Evolutionary conservation across 2,888 invertebrate genomes (phyloP), one percentile per base, ranked within the genome.

Genomic region (Pycnomerus fuliginosus): DNA sequence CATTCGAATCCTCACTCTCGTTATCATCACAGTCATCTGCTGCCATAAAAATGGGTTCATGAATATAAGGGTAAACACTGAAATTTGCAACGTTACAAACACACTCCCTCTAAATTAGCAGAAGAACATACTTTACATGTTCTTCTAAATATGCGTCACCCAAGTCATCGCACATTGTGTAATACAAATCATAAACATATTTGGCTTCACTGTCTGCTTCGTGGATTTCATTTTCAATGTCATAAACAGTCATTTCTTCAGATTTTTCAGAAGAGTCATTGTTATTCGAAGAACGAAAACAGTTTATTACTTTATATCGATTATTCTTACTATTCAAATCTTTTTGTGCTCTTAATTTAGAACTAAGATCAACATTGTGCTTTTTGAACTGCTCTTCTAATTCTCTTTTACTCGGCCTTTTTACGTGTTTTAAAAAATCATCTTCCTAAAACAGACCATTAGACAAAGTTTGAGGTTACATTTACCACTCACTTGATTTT

Each of bases 1-100:
- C 83, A 73, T 90, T 89, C 0, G 89, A 89, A 65, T 88, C 87
- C 51, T 81, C 81, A 15, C 78, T 78, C 56, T 82, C 82, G 41
- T 76, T 75, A 7, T 75, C 77, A 8, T 71, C 55, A 73, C 61
- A 53, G 12, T 22, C 24, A 15, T 42, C 13, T 17, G 27, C 3
- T 35, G 32, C 40, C 17, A 23, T 34, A 14, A 4, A 20, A 20
- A 7, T 7, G 5, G 8, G 20, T 8, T 16, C 3, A 35, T 13
- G 15, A 15, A 13, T 13, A 7, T 30, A 13, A 20, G 7, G 30
- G 10, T 15, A 30, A 30, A 12, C 4, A 4, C 11, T 5, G 4
- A 5, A 20, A 5, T 4, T 7, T 20, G 20, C 7, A 20, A 7
- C 7, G 22, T 30, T 17, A 34, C 3, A 16, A 7, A 35, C 14